Evolutionary conservation across 2,797 vertebrate genomes (phyloP), one percentile per base, ranked within the genome.

Genomic region (Danio choprae): DNA sequence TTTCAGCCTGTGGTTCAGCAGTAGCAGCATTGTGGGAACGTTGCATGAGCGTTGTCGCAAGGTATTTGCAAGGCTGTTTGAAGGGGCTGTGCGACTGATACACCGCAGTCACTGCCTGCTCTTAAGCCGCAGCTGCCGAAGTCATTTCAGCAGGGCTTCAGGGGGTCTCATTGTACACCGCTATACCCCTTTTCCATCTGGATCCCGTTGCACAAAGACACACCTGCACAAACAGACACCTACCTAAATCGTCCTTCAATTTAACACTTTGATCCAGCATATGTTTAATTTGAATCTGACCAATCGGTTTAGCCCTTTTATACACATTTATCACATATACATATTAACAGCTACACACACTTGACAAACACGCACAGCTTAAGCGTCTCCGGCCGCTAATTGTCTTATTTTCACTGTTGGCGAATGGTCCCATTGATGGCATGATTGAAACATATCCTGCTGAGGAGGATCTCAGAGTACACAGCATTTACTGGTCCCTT

Each of bases 391-490:
- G 79, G 80, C 71, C 20, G 51, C 63, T 64, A 72, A 73, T n/a
- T 2, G 18, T 64, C 53, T 64, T 81, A 69, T 68, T 55, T 46
- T 84, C 56, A 83, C 78, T 40, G 46, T 74, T 59, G 41, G 74
- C 89, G 87, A 6, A 77, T 72, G 62, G 86, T 87, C 87, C 53
- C 69, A 64, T 84, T 83, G 20, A 82, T 80, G 48, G 70, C 85
- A 83, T 55, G 84, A 58, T 63, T 86, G 9, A 86, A 86, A 89
- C 96, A 99, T 82, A 99, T 91, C 87, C 96, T 96, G 91, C 96
- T 97, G 85, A 99, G 93, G 85, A 99, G 94, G 90, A 99, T 97
- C 93, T 99, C 96, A 16, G 97, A 97, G 92, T 95, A 99, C 80
- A 97, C 95, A 88, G 95, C 94, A 92, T 98, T 98, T 79, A 99